Percentiles rank a stretch among this genome's conserved stretches.
These are phyloP conservation scores for Tinea trinotella DNA, from an alignment of 2,888 invertebrate genomes.

Conservation along the genomic window DNA sequence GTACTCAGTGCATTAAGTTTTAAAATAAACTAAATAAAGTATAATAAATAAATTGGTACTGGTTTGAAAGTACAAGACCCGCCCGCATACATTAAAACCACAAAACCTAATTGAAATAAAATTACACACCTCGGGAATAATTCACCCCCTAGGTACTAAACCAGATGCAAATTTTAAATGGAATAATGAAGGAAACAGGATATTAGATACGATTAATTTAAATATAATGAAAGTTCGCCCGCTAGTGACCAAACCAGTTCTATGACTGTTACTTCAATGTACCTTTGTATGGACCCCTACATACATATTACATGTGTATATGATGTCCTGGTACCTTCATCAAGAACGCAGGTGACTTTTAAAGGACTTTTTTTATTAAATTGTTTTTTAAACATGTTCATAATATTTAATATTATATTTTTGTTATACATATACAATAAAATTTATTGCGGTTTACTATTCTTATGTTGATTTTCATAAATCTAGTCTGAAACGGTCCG, in stretches of 20 bases:
- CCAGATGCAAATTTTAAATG: constrained; percentile 3
- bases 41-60: too few relatives aligned
- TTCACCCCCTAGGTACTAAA: constrained; percentile 13
- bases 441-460: too few relatives aligned
- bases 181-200: constrained; percentile 17
- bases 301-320: neutral
- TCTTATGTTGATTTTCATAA: too few relatives aligned
- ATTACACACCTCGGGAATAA: neutral
- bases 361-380: too few relatives aligned
- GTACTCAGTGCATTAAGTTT: too few relatives aligned
- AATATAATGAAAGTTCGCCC: constrained; percentile 22
- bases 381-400: too few relatives aligned
- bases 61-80: too few relatives aligned
- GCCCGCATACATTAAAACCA: neutral
- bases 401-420: too few relatives aligned
- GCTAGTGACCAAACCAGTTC: constrained; percentile 16
- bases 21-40: too few relatives aligned
- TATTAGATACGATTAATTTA: constrained; percentile 23
- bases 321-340: neutral
- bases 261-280: neutral
- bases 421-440: too few relatives aligned
- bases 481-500: too few relatives aligned
- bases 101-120: neutral
- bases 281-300: neutral
- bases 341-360: too few relatives aligned